Base-by-base conservation (phyloP, 37 sponge, comb jelly and placozoan species). In the Aphrocallistes beatrix region DNA sequence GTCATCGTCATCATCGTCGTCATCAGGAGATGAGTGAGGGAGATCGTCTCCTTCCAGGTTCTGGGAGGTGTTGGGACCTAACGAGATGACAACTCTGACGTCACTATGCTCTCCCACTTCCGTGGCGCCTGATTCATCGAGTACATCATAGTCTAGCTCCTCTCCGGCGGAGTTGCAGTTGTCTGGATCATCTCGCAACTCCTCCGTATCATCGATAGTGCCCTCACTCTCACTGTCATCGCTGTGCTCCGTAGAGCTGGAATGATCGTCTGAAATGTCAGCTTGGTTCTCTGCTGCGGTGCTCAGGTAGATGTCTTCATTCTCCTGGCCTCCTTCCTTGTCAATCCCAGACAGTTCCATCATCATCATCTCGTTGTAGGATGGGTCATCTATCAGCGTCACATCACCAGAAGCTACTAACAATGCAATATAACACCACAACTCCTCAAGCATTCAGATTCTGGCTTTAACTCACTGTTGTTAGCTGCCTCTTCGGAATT, bases 161-260 rank as follows among this genome's bases (percentile, higher is more conserved):
- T 97, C 94, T 6, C 94, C 94, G 0, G 94, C 94, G 1, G 94
- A 94, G 85, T 94, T 94, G 60, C 39, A 90, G 48, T 88, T 88
- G 83, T 94, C 97, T 0, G 38, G 84, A 6, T 89, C 87, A 23
- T 88, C 91, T 21, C 88, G 89, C 42, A 81, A 50, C 1, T 90
- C 91, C n/a, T 92, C 93, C 0, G 90, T 91, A 69, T 87, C 87
- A 36, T 89, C 90, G 40, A 86, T 89, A 32, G 87, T 94, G 38
- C 88, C 83, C 8, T 86, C 85, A 3, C 60, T 83, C 23, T 88
- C 87, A 0, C 40, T 85, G 36, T 84, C 87, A 1, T 51, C 82
- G 1, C 39, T 87, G 36, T n/a, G 36, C 1, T 83, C 88, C 36
- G 81, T 3, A 38, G 81, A 39, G 82, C 37, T 50, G 38, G 39